Conservation (phyloP, 1,140 invertebrate species). For the Drosophila melanica region DNA sequence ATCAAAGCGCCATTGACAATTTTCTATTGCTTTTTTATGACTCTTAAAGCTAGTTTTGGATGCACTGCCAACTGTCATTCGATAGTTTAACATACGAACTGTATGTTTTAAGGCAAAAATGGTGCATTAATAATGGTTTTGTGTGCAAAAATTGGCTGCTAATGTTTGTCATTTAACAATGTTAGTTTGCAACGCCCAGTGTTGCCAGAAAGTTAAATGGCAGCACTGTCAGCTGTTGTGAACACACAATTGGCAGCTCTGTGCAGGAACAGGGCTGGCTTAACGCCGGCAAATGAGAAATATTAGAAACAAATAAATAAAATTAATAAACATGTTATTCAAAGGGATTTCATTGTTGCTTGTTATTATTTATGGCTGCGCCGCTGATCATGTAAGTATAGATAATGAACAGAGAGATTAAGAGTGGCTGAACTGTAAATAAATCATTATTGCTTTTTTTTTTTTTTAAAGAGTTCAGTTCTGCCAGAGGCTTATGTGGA, state of each 20-base stretch:
- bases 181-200: conserved; percentile 16
- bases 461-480: conserved; percentile 42
- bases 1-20: conserved; percentile 34
- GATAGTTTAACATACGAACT: conserved; percentile 5
- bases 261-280: conserved; percentile 25
- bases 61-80: conserved; percentile 14
- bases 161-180: conserved; percentile 13
- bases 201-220: conserved; percentile 35
- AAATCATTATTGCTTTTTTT: conserved; percentile 3
- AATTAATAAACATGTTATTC: conserved; percentile 16
- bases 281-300: conserved; percentile 20
- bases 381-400: conserved; percentile 23
- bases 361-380: conserved; percentile 5
- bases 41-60: neutral
- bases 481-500: conserved; percentile 72
- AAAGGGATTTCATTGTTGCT: conserved; percentile 10
- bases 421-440: neutral
- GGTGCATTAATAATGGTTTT: neutral
- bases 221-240: conserved; percentile 35
- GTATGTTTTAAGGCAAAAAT: conserved; percentile 60
- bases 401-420: neutral
- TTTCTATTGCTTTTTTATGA: conserved; percentile 58
- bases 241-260: conserved; percentile 29
- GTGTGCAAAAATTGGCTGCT: conserved; percentile 35
- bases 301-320: conserved; percentile 18